Evolutionary conservation across 2,797 vertebrate species (phyloP), one percentile per base, ranked within the genome.

Genomic region (Crypturellus tataupa): DNA sequence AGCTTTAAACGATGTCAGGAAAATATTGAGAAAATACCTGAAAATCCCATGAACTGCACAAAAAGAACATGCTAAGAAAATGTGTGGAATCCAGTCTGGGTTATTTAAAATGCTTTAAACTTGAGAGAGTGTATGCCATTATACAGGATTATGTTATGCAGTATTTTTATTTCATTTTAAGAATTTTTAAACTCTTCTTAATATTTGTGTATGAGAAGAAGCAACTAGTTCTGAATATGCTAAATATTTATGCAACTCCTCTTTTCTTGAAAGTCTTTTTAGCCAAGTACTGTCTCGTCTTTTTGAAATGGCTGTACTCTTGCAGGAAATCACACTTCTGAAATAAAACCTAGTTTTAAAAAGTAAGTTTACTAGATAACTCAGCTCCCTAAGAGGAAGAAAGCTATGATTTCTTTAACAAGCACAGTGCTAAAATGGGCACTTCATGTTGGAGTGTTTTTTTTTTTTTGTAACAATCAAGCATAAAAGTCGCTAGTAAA

Each of bases 121-220:
- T 46, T 65, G 49, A 88, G 94, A 94, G 95, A 93, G 72, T 91
- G 93, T 95, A 94, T 98, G 97, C 97, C 91, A 89, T 96, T 96
- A 96, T 96, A 77, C 47, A 71, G 69, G 78, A 94, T 84, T 97
- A 94, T 87, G 49, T 94, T 96, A 94, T 92, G 89, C 95, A 96
- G 95, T 97, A 94, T 97, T 97, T 98, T 94, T 96, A 76, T 97
- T 90, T 96, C 78, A 94, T 90, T 93, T 60, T 94, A 94, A 96
- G 88, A 65, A 23, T 19, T 92, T 67, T 47, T 80, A 85, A 85
- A 58, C 15, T 47, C 27, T 89, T 95, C 89, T 72, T 88, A 71
- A 85, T 89, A 91, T 94, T 94, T 83, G 75, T 79, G 21, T 88
- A 64, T 49, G 70, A 70, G 94, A 59, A 83, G 88, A 95, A 87